Evolutionary conservation across 2,797 vertebrate species (phyloP).

Genomic region (Chaenodraco wilsoni): DNA sequence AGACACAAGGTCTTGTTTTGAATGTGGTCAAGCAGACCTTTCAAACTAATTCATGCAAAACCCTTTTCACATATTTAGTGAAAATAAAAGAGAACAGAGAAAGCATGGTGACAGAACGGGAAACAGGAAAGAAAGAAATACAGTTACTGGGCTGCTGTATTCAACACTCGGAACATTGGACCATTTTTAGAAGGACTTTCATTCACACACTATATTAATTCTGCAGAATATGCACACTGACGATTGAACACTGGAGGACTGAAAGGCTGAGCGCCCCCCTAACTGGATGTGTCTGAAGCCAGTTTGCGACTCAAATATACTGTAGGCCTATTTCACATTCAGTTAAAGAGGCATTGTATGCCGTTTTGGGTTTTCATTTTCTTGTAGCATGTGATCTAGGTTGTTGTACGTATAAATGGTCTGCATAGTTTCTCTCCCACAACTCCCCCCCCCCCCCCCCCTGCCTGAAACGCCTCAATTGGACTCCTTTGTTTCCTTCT

Average conservation of each 20-base stretch:
- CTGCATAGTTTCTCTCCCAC: no score
- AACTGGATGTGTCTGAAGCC: not conserved
- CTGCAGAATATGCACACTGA: not conserved
- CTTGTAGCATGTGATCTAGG: no score
- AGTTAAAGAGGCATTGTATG: no score
- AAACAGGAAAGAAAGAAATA: not conserved
- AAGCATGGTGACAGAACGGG: not conserved
- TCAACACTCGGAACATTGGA: not conserved
- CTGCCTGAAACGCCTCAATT: no score
- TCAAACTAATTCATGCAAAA: not conserved
- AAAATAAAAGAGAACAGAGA: not conserved
- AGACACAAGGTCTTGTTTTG: constrained; percentile 42
- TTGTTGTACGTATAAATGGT: no score
- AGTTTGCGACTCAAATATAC: not conserved
- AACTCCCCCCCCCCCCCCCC: no score
- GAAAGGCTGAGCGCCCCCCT: no score
- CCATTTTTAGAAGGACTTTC: not conserved
- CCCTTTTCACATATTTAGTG: not conserved
- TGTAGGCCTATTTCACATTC: not conserved
- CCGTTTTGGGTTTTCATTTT: no score
- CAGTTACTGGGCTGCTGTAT: not conserved
- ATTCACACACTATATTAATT: constrained; percentile 1
- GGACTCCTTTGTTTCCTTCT: no score
- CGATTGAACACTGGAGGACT: not conserved
- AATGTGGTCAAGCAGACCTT: constrained; percentile 9